Evolutionary conservation across 2,113 vertebrate species (phyloP).

Genomic region (Cichladusa arquata): DNA sequence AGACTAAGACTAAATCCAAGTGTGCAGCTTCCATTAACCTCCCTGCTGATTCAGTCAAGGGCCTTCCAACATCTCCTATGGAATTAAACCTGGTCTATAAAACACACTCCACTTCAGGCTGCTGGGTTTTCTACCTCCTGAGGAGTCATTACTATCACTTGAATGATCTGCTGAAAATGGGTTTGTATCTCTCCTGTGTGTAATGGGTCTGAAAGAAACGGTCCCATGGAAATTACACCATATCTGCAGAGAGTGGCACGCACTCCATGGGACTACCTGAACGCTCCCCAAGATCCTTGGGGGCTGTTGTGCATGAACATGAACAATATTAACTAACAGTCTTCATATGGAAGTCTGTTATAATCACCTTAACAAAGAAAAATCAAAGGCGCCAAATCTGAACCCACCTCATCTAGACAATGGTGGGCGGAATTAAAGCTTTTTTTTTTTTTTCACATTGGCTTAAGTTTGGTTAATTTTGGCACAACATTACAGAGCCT

Average conservation of each 20-base stretch:
- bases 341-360: conserved; percentile 35
- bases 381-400: neutral
- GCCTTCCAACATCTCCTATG: neutral
- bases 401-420: neutral
- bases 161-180: conserved; percentile 47
- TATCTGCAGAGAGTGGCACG: neutral
- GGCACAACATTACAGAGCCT: neutral
- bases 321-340: conserved; percentile 29
- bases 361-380: neutral
- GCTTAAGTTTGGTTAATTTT: neutral
- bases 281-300: conserved; percentile 5
- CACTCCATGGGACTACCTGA: conserved; percentile 40
- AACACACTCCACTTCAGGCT: conserved; percentile 3
- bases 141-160: conserved; percentile 46
- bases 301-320: neutral
- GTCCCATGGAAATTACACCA: conserved; percentile 30
- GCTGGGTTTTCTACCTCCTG: neutral
- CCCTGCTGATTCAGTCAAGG: neutral
- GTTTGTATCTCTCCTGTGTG: conserved; percentile 16
- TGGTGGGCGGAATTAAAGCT: neutral
- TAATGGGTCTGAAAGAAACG: conserved; percentile 58
- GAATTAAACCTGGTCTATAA: neutral
- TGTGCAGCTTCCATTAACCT: neutral
- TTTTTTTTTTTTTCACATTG: neutral
- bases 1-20: neutral